Percentiles rank a stretch among this genome's conserved stretches.
phyloP scores from a whole-genome alignment of 1,140 invertebrate genomes.

The Drosophila seguyi region DNA sequence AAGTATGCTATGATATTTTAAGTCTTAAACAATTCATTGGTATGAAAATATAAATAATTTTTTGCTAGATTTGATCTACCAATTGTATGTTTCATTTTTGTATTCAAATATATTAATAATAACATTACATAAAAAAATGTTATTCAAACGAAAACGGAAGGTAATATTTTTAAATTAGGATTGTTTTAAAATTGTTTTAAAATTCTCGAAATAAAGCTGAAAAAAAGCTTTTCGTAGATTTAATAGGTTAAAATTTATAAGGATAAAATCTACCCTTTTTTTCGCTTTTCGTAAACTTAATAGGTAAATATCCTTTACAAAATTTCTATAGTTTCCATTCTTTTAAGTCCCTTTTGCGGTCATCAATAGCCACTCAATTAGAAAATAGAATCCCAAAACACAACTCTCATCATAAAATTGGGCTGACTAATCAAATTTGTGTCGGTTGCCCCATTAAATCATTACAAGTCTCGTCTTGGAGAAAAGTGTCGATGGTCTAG shows the following conservation, averaged over 20 bases:
- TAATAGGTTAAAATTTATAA: neutral
- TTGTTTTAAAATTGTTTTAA: too few relatives aligned
- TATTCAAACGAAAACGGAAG: too few relatives aligned
- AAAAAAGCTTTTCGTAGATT: neutral
- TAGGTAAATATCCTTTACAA: too few relatives aligned
- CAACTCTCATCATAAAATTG: conserved; percentile 46
- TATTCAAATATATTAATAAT: too few relatives aligned
- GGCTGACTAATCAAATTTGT: conserved; percentile 55
- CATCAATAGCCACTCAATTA: conserved; percentile 18
- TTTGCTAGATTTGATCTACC: too few relatives aligned
- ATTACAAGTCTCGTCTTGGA: conserved; percentile 38
- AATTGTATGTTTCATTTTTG: too few relatives aligned
- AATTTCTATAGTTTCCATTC: neutral
- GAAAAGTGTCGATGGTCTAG: conserved; percentile 10
- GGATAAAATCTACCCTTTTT: fast-evolving
- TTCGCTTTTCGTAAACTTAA: too few relatives aligned
- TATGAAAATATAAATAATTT: neutral
- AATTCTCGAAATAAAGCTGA: too few relatives aligned
- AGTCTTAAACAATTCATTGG: neutral
- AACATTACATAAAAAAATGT: too few relatives aligned
- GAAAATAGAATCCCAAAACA: conserved; percentile 2
- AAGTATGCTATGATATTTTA: too few relatives aligned
- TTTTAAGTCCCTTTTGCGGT: neutral
- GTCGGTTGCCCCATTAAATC: conserved; percentile 59
- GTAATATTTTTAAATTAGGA: neutral